Base-by-base conservation (phyloP, 2,113 vertebrate genomes). In the Montifringilla adamsi region DNA sequence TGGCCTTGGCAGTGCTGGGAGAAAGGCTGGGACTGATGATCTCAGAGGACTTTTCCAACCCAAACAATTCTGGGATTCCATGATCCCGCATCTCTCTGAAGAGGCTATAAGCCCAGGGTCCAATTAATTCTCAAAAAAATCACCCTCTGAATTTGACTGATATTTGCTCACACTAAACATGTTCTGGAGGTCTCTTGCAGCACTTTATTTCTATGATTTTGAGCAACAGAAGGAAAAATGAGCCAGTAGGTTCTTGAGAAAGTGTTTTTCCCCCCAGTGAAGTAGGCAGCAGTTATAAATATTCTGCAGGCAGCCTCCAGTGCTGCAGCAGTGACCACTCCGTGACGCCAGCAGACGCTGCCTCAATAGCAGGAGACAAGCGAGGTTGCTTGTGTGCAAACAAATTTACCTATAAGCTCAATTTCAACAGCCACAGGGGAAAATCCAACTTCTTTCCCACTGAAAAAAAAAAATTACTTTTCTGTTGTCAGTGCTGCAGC, bases 111-210 rank as follows among this genome's bases (percentile, higher is more conserved):
- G 1, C 22, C 21, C 1, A 0, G 15, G 4, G 2, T 69, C 43
- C 8, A 74, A 74, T 30, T 39, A 18, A 35, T 76, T 86, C 41
- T 3, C 0, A 14, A 44, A 62, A 73, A n/a, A 28, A 21, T 37
- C 7, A 21, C 43, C 3, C 23, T 7, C 15, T 37, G 22, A 50
- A 39, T 35, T 4, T 49, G 11, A 22, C 13, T 64, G 33, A 26
- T 1, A 4, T 44, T 16, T 46, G 7, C 9, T 62, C 11, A 49
- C 13, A 21, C 4, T 58, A 5, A n/a, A 31, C 1, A 0, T 37
- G 24, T 13, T 49, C 37, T 76, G 68, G 49, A 58, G 11, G 16
- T 46, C 26, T 59, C 33, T 56, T 47, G 14, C 63, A 68, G 28
- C 11, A 22, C 35, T 75, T 81, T 26, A 35, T 79, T 67, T 70